Conservation (phyloP, 2,113 vertebrate genomes). For the Dolichallabes microphthalmus region DNA sequence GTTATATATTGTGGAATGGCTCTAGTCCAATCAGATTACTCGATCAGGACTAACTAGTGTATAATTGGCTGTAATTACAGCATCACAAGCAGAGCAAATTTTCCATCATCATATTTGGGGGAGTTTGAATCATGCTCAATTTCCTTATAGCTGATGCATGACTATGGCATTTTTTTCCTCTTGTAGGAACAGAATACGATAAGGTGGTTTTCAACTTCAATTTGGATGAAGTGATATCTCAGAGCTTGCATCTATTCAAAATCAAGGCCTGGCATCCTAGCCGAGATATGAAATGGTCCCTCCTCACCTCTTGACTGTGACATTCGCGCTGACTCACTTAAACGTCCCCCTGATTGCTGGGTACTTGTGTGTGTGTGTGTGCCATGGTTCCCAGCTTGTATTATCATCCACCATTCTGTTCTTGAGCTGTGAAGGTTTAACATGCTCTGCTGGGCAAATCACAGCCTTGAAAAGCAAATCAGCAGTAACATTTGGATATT, state of each 20-base stretch:
- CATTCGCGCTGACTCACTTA: conserved; percentile 26
- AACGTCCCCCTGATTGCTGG: background rate
- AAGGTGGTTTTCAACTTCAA: conserved; percentile 33
- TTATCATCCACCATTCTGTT: conserved; percentile 42
- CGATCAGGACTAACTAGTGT: too few species aligned
- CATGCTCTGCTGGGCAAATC: conserved; percentile 26
- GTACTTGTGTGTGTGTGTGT: conserved; percentile 36
- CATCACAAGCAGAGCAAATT: background rate
- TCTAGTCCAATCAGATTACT: too few species aligned
- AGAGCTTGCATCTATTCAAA: conserved; percentile 30
- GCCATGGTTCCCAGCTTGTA: conserved; percentile 8
- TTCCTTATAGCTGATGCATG: background rate
- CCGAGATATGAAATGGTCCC: conserved; percentile 1
- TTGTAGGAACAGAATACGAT: conserved; percentile 29
- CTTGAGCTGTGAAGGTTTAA: conserved; percentile 26
- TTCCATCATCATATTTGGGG: background rate
- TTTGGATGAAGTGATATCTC: background rate
- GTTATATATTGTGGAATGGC: too few species aligned
- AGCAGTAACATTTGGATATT: conserved; percentile 33
- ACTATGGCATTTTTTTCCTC: conserved; percentile 15
- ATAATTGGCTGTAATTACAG: conserved; percentile 29
- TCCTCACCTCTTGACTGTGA: background rate
- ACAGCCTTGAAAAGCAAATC: conserved; percentile 31
- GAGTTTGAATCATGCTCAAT: background rate
- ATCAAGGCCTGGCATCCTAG: conserved; percentile 7